A percentile compares a stretch with the other conserved stretches of the same genome.
Conservation (phyloP, 1,140 invertebrate genomes). For the Tetraneura akinire region DNA sequence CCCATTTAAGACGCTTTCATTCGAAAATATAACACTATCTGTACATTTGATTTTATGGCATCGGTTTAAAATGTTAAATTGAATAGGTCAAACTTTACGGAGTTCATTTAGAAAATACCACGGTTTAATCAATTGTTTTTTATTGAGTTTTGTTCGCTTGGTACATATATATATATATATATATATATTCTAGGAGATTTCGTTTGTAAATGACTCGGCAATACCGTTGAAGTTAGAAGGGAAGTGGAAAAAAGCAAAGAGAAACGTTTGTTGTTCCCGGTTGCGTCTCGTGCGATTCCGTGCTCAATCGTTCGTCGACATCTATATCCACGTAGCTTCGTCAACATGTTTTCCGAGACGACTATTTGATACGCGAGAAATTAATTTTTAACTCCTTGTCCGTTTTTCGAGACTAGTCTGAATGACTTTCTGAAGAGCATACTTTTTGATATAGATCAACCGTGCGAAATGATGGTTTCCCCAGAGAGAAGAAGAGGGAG, state of each 20-base stretch:
- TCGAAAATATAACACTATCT: no score
- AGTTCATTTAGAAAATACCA: neutral
- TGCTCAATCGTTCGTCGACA: conserved; percentile 43
- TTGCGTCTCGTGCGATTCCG: conserved; percentile 22
- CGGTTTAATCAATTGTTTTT: neutral
- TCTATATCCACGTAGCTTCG: conserved; percentile 43
- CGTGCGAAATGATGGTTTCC: neutral
- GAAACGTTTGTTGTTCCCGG: conserved; percentile 10
- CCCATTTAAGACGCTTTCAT: no score
- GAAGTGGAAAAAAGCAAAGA: neutral
- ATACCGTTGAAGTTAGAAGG: neutral
- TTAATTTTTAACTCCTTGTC: conserved; percentile 39
- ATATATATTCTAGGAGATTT: neutral
- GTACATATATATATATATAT: no score
- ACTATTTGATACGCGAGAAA: conserved; percentile 39
- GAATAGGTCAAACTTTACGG: neutral
- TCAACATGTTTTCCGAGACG: conserved; percentile 38
- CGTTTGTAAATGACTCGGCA: neutral
- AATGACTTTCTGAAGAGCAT: conserved; percentile 17
- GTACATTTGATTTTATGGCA: no score
- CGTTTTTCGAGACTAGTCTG: conserved; percentile 20
- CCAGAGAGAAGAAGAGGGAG: no score
- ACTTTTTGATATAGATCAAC: conserved; percentile 24
- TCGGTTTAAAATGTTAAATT: no score
- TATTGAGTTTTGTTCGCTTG: neutral